These are phyloP conservation scores for Xestia rhomboidea DNA, from an alignment of 2,888 invertebrate genomes.

Conservation along the genomic window DNA sequence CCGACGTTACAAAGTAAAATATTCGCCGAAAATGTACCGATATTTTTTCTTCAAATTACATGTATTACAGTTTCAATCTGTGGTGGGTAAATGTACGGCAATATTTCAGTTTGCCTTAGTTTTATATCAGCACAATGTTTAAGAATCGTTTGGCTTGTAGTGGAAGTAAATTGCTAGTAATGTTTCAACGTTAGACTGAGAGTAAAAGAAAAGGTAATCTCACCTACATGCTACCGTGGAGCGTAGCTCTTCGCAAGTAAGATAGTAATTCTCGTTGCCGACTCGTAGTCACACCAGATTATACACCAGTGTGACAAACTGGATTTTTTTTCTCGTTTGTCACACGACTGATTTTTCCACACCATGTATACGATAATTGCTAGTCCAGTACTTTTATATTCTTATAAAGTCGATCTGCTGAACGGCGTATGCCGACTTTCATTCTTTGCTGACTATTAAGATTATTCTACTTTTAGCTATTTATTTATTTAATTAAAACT, in stretches of 20 bases:
- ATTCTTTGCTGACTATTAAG: no score
- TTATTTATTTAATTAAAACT: no score
- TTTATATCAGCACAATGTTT: slow-evolving; percentile 30
- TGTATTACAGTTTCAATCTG: background rate
- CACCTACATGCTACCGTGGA: background rate
- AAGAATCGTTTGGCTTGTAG: slow-evolving; percentile 27
- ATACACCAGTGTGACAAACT: no score
- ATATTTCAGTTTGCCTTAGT: slow-evolving; percentile 20
- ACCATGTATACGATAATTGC: no score
- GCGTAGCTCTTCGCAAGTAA: background rate
- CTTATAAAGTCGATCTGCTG: no score
- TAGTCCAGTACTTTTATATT: no score
- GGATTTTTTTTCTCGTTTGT: no score
- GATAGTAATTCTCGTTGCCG: no score
- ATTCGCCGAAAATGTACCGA: background rate
- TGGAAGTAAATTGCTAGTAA: slow-evolving; percentile 39
- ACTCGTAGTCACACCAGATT: no score
- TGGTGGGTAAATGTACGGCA: slow-evolving; percentile 14
- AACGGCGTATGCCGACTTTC: no score
- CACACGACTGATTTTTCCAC: no score
- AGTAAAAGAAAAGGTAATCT: slow-evolving; percentile 24
- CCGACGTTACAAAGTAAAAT: background rate
- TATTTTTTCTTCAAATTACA: background rate
- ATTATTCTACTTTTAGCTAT: no score
- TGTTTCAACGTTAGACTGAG: slow-evolving; percentile 29